These are phyloP conservation scores for Philopedon plagiatum DNA, from an alignment of 2,888 invertebrate genomes.

Conservation along the genomic window DNA sequence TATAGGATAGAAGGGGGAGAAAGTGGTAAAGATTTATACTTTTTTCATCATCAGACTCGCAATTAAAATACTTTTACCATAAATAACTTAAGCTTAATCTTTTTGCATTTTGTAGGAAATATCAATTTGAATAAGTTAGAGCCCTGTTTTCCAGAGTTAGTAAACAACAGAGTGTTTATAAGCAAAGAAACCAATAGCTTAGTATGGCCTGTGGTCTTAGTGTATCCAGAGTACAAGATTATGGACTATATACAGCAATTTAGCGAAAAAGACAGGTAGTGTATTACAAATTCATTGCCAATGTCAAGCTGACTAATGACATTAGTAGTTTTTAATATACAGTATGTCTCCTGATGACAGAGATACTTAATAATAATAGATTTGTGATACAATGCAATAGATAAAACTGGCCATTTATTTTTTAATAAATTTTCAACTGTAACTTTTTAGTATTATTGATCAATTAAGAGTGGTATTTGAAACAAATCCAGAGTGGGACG, in stretches of 20 bases:
- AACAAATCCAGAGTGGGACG: slow-evolving; percentile 82
- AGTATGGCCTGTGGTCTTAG: slow-evolving; percentile 89
- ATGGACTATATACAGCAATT: slow-evolving; percentile 91
- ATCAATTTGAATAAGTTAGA: slow-evolving; percentile 73
- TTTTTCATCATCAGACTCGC: background rate
- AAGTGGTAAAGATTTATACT: slow-evolving; percentile 62
- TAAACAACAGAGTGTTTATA: slow-evolving; percentile 76
- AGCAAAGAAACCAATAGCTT: slow-evolving; percentile 73
- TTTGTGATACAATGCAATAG: too few relatives aligned
- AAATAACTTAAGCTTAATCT: too few relatives aligned
- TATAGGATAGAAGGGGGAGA: slow-evolving; percentile 73
- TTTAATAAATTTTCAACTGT: background rate
- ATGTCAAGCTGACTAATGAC: too few relatives aligned
- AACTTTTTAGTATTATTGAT: slow-evolving; percentile 71
- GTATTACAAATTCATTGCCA: too few relatives aligned
- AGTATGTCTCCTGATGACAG: too few relatives aligned
- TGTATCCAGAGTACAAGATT: slow-evolving; percentile 90
- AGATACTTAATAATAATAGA: too few relatives aligned
- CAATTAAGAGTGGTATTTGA: slow-evolving; percentile 79
- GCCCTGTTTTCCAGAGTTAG: slow-evolving; percentile 77
- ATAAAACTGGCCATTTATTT: slow-evolving; percentile 45
- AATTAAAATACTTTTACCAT: too few relatives aligned
- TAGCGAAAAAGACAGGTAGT: slow-evolving; percentile 79
- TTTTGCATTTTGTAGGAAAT: slow-evolving; percentile 54
- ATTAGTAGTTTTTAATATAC: too few relatives aligned